Conservation (phyloP, 2,888 invertebrate species). For the Coelinius sp. region DNA sequence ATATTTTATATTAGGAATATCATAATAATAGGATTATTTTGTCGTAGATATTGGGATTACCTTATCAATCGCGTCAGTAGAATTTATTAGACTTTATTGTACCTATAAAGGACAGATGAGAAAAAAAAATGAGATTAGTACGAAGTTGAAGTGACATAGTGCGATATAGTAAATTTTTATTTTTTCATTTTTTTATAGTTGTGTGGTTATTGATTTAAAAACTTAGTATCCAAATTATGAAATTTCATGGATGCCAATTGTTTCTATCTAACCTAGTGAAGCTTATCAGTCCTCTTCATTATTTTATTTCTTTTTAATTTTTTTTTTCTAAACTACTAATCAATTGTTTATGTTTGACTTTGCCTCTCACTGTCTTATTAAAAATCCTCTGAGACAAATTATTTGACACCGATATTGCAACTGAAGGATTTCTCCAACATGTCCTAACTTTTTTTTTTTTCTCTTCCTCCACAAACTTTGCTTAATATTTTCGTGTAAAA, state of each 20-base stretch:
- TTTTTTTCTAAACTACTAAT: conserved; percentile 29
- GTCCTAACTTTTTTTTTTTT: neutral
- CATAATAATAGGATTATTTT: conserved; percentile 60
- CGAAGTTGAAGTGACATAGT: conserved; percentile 56
- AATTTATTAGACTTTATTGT: conserved; percentile 46
- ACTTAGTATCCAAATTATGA: conserved; percentile 70
- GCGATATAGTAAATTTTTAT: conserved; percentile 67
- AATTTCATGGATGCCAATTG: conserved; percentile 70
- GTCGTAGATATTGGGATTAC: conserved; percentile 60
- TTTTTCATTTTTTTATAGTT: conserved; percentile 62
- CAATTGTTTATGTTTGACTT: conserved; percentile 32
- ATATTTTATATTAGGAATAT: conserved; percentile 40
- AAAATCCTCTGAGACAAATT: neutral
- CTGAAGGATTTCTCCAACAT: conserved; percentile 59
- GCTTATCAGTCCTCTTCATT: conserved; percentile 50
- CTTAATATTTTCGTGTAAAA: conserved; percentile 59
- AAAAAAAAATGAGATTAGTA: conserved; percentile 54
- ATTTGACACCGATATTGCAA: neutral
- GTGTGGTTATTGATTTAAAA: conserved; percentile 67
- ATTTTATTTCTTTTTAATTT: conserved; percentile 47
- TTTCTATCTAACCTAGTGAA: conserved; percentile 46
- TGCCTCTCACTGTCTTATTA: conserved; percentile 44
- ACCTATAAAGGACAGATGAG: conserved; percentile 37
- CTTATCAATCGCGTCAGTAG: conserved; percentile 43
- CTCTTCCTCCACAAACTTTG: conserved; percentile 47